Evolutionary conservation across 2,797 vertebrate genomes (phyloP).

Genomic region (Sparidentex hasta): DNA sequence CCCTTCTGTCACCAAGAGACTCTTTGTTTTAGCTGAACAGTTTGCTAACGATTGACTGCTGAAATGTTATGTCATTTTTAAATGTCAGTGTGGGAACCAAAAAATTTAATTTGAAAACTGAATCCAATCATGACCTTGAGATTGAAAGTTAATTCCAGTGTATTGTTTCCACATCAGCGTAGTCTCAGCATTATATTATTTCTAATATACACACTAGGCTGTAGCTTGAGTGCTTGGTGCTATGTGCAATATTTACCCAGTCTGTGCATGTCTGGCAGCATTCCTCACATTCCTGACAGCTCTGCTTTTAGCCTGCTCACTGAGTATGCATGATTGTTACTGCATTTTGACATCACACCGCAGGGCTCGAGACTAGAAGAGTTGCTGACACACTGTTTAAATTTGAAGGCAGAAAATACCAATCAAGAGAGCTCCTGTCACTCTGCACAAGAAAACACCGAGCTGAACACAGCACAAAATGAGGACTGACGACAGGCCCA

Average conservation of each 20-base stretch:
- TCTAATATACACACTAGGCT: background rate
- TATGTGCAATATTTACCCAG: background rate
- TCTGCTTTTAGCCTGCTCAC: constrained; percentile 25
- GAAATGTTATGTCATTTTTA: no score
- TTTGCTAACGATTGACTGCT: no score
- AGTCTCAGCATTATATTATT: background rate
- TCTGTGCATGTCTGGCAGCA: constrained; percentile 6
- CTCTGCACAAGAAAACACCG: no score
- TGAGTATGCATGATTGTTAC: background rate
- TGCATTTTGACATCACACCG: background rate
- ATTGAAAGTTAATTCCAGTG: no score
- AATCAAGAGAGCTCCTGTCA: background rate
- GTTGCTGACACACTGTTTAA: background rate
- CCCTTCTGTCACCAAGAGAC: no score
- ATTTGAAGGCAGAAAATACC: background rate
- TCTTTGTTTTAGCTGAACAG: no score
- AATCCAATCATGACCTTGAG: background rate
- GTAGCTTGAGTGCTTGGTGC: background rate
- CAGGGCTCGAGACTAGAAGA: background rate
- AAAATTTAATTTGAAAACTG: no score
- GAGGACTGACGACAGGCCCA: no score
- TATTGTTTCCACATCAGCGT: background rate
- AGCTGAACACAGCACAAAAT: no score
- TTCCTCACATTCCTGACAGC: constrained; percentile 56
- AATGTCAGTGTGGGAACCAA: no score